Percentiles rank a stretch among this genome's conserved stretches.
phyloP scores from a whole-genome alignment of 2,888 invertebrate species.

The Acanthosoma haemorrhoidale region DNA sequence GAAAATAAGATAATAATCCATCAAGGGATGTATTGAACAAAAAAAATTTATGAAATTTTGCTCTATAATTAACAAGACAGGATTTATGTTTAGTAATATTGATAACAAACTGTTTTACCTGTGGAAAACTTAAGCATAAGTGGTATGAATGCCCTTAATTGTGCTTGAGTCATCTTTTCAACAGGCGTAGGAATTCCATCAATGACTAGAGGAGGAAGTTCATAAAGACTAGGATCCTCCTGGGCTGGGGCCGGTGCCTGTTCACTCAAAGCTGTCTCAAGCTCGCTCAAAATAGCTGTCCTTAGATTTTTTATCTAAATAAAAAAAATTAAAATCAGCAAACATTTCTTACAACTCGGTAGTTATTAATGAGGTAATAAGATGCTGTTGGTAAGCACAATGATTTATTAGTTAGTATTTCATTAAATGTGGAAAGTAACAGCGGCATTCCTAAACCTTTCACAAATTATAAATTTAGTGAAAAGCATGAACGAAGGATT shows the following conservation, averaged over 20 bases:
- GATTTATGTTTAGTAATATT: no score
- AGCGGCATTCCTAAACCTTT: no score
- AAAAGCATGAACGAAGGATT: no score
- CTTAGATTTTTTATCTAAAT: slow-evolving; percentile 68
- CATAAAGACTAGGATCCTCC: slow-evolving; percentile 89
- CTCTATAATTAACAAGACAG: no score
- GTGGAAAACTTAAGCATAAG: slow-evolving; percentile 97
- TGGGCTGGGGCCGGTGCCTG: slow-evolving; percentile 80
- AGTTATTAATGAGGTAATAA: no score
- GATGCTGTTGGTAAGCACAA: no score
- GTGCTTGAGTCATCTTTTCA: slow-evolving; percentile 98
- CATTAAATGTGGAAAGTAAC: no score
- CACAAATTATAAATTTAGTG: no score
- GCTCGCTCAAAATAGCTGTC: slow-evolving; percentile 87
- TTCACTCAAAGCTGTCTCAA: slow-evolving; percentile 87
- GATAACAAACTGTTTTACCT: no score
- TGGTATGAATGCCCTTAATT: slow-evolving; percentile 91
- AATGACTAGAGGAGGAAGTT: slow-evolving; percentile 90
- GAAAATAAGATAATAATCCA: no score
- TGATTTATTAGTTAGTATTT: no score
- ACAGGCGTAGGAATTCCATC: slow-evolving; percentile 97
- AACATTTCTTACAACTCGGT: no score
- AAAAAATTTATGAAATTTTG: background rate
- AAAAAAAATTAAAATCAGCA: slow-evolving; percentile 13
- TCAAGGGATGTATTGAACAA: background rate